phyloP scores from a whole-genome alignment of 2,888 invertebrate species.

The Ryuthela nishihirai region DNA sequence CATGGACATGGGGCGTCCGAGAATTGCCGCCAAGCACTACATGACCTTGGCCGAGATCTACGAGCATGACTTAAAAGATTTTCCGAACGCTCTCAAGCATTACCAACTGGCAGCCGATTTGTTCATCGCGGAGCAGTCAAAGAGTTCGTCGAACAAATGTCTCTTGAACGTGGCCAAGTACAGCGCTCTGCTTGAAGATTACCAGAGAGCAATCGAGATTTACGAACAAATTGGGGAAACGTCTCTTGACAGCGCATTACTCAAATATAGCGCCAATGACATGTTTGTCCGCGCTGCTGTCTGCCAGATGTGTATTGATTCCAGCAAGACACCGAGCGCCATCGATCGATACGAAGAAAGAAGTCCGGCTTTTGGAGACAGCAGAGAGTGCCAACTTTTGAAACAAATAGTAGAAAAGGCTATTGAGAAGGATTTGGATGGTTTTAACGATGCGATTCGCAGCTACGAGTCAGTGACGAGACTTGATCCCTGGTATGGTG shows the following conservation, averaged over 20 bases:
- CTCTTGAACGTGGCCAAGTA: constrained; percentile 53
- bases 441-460: constrained; percentile 50
- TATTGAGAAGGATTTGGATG: constrained; percentile 50
- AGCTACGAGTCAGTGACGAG: constrained; percentile 50
- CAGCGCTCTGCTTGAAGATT: constrained; percentile 54
- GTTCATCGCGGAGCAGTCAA: constrained; percentile 57
- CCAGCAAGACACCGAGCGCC: too few species aligned
- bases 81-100: constrained; percentile 52
- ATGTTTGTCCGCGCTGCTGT: constrained; percentile 56
- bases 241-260: constrained; percentile 54
- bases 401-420: constrained; percentile 51
- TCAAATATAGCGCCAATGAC: constrained; percentile 57
- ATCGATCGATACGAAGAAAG: constrained; percentile 56
- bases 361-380: constrained; percentile 54
- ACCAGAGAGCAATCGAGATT: constrained; percentile 54
- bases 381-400: constrained; percentile 55
- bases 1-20: constrained; percentile 56
- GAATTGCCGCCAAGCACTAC: constrained; percentile 58
- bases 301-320: too few species aligned
- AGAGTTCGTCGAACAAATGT: constrained; percentile 56
- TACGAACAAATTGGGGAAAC: constrained; percentile 53
- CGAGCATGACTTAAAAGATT: constrained; percentile 46
- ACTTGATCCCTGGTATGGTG: constrained; percentile 51
- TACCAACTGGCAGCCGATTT: constrained; percentile 58
- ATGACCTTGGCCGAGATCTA: constrained; percentile 56